Evolutionary conservation across 2,113 vertebrate species (phyloP), one percentile per base, ranked within the genome.

Genomic region (Oophaga pumilio): DNA sequence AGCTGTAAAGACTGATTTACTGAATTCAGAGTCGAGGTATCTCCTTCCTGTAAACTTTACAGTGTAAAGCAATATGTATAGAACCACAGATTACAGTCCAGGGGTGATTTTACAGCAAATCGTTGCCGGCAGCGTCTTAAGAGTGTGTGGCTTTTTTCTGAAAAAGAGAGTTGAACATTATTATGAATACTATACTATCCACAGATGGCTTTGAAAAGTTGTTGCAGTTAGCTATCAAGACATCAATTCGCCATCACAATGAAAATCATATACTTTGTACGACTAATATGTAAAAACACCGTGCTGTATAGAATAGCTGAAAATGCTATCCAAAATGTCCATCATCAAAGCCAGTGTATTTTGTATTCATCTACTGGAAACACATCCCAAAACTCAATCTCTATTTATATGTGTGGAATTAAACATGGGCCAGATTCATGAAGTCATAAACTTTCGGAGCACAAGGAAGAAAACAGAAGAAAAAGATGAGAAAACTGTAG

Each of bases 101-200:
- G 26, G 78, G 18, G 77, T 26, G 57, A 62, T 81, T 81, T 81
- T 62, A 33, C 26, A 18, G 56, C 20, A 62, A 43, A 26, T 26
- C 17, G 11, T 62, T 81, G 53, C 78, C 57, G 13, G 78, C 77
- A 80, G 77, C 26, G 4, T 28, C 17, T 20, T n/a, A 59, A 59
- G 52, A 18, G 15, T 59, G 26, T 57, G 52, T 57, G 26, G 7
- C 15, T 71, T 78, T 57, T 56, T 53, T 53, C 43, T 80, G 18
- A 60, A 80, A 59, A 15, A 80, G 53, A 15, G 24, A 80, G 77
- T n/a, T 80, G 56, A 59, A 80, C 15, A 80, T 24, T 22, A 49
- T 57, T 80, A 60, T 28, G 77, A 80, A 60, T 49, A 60, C n/a
- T 33, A 20, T 28, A 33, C 59, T 60, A 59, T 33, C 77, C 53